Percentiles rank a stretch among this genome's conserved stretches.
Conservation (phyloP, 2,888 invertebrate genomes). For the Stictocephala bisonia region DNA sequence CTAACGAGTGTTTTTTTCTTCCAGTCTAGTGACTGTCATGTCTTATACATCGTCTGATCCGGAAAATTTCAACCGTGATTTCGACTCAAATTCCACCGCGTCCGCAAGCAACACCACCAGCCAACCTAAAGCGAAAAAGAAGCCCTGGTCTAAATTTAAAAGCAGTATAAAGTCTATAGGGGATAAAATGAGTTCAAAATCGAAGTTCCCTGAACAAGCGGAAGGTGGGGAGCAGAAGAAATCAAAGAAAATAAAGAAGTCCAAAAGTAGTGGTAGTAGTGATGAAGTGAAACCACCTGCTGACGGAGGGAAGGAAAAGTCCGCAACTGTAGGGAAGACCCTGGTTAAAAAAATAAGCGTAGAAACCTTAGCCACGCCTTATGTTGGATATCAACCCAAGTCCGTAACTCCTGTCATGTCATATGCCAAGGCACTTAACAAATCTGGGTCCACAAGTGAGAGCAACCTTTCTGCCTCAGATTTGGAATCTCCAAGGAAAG, state of each 20-base stretch:
- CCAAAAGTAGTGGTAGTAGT: neutral
- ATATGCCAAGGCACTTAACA: conserved; percentile 7
- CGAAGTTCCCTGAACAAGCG: conserved; percentile 14
- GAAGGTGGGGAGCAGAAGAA: conserved; percentile 12
- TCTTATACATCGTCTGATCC: conserved; percentile 30
- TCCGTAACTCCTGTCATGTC: conserved; percentile 15
- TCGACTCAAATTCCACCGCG: conserved; percentile 3
- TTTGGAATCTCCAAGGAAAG: conserved; percentile 23
- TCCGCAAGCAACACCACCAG: conserved; percentile 1
- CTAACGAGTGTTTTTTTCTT: neutral
- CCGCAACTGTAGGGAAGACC: conserved; percentile 1
- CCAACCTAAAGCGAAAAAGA: conserved; percentile 12
- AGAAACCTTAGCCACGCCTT: neutral
- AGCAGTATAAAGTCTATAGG: conserved; percentile 22
- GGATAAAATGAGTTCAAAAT: conserved; percentile 21
- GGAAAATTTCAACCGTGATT: conserved; percentile 9
- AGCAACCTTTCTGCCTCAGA: conserved; percentile 22
- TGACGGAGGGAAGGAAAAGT: neutral
- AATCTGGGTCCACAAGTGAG: conserved; percentile 19
- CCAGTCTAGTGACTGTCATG: conserved; percentile 12
- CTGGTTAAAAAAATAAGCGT: conserved; percentile 18
- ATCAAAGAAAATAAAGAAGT: conserved; percentile 1
- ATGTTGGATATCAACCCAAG: conserved; percentile 8
- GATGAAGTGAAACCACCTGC: neutral
- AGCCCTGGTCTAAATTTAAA: conserved; percentile 26